phyloP scores from a whole-genome alignment of 2,113 vertebrate species.

The Charina bottae region DNA sequence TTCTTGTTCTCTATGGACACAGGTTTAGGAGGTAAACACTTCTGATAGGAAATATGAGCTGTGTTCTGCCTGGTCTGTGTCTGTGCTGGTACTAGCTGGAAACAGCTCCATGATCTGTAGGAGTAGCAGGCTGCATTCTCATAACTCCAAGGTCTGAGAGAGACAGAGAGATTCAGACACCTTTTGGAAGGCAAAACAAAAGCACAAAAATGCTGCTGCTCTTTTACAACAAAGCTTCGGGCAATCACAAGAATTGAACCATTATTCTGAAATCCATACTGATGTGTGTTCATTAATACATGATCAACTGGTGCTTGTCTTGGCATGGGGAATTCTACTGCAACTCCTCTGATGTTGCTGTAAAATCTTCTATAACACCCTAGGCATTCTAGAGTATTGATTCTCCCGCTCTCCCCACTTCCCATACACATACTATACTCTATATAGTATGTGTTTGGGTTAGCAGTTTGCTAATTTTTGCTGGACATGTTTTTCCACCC shows the following conservation, averaged over 20 bases:
- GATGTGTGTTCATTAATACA: background rate
- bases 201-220: background rate
- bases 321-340: background rate
- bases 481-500: background rate
- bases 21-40: background rate
- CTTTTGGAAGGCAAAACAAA: background rate
- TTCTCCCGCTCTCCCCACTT: background rate
- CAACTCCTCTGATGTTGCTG: background rate
- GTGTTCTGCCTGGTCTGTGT: background rate
- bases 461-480: background rate
- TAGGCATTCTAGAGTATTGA: background rate
- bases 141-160: background rate
- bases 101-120: slow-evolving; percentile 6
- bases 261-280: background rate
- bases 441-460: background rate
- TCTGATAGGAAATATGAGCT: slow-evolving; percentile 1
- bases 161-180: background rate
- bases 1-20: background rate
- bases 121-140: slow-evolving; percentile 8
- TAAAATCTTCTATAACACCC: background rate
- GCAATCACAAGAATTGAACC: background rate
- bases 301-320: background rate
- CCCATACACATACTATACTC: background rate
- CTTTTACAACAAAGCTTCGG: background rate
- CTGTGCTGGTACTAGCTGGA: slow-evolving; percentile 22